phyloP scores from a whole-genome alignment of 1,140 invertebrate species.

The Papilio polyxenes region DNA sequence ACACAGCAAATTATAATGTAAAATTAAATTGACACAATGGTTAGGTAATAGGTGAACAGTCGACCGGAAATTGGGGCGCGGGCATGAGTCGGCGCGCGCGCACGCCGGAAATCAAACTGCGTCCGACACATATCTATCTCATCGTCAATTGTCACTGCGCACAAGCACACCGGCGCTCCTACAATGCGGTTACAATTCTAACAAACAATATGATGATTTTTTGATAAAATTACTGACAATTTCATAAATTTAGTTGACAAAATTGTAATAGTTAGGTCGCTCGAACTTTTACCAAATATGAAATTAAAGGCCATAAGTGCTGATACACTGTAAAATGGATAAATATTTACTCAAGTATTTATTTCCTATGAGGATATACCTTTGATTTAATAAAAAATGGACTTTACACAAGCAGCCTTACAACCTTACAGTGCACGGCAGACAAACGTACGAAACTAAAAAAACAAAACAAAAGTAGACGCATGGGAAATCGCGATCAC shows the following conservation, averaged over 20 bases:
- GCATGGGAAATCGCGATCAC: too few species aligned
- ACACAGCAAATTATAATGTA: background rate
- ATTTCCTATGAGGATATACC: too few species aligned
- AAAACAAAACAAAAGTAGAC: too few species aligned
- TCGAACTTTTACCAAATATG: too few species aligned
- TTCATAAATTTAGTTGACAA: background rate
- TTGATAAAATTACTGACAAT: background rate
- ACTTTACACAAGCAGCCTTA: too few species aligned
- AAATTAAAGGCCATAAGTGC: too few species aligned
- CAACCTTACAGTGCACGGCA: too few species aligned
- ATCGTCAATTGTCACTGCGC: conserved; percentile 62
- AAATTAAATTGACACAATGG: background rate
- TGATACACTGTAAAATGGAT: too few species aligned
- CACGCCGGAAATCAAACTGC: conserved; percentile 76
- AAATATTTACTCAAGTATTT: too few species aligned
- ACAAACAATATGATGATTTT: background rate
- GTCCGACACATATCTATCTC: conserved; percentile 69
- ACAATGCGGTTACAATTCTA: conserved; percentile 1
- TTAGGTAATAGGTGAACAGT: conserved; percentile 24
- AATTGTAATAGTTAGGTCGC: too few species aligned
- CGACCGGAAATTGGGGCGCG: conserved; percentile 71
- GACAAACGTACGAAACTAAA: too few species aligned
- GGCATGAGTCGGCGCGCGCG: conserved; percentile 69
- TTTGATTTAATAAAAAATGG: too few species aligned
- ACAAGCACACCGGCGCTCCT: background rate